Evolutionary conservation across 2,113 vertebrate genomes (phyloP).

Genomic region (Mungos mungo): DNA sequence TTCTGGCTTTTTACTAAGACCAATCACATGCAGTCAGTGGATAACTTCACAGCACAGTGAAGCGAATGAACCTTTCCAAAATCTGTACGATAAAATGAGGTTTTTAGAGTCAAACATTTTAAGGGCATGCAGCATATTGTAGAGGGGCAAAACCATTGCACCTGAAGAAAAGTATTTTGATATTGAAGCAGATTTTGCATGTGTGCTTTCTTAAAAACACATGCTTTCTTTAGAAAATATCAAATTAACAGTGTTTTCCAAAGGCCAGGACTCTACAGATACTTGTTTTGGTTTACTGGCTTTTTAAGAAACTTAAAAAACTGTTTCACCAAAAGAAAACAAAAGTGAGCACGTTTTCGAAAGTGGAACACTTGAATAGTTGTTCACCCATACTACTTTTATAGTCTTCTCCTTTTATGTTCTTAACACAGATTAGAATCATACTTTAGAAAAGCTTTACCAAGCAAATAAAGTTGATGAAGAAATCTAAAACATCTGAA

Average conservation of each 20-base stretch:
- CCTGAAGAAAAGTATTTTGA: constrained; percentile 67
- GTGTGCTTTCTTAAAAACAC: constrained; percentile 66
- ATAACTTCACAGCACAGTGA: not conserved
- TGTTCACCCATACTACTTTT: constrained; percentile 23
- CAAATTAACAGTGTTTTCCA: constrained; percentile 55
- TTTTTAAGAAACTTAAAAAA: constrained; percentile 61
- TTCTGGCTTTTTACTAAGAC: not conserved
- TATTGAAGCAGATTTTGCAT: constrained; percentile 32
- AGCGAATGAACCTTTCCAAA: not conserved
- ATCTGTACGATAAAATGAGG: not conserved
- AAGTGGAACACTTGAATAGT: constrained; percentile 47
- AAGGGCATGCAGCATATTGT: constrained; percentile 45
- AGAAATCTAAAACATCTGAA: not conserved
- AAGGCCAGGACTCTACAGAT: constrained; percentile 51
- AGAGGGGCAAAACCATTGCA: constrained; percentile 49
- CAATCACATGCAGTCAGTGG: not conserved
- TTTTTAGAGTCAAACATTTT: constrained; percentile 73
- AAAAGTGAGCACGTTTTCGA: constrained; percentile 45
- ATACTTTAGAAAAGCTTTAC: not conserved
- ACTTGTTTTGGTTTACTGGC: constrained; percentile 59
- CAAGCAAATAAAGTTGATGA: not conserved
- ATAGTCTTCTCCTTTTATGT: not conserved
- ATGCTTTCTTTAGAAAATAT: constrained; percentile 73
- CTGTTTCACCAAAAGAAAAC: constrained; percentile 61
- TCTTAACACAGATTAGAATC: constrained; percentile 17